Percentiles rank a stretch among this genome's conserved stretches.
These are phyloP conservation scores for Hoplodrina ambigua DNA, from an alignment of 2,888 invertebrate genomes.

Conservation along the genomic window DNA sequence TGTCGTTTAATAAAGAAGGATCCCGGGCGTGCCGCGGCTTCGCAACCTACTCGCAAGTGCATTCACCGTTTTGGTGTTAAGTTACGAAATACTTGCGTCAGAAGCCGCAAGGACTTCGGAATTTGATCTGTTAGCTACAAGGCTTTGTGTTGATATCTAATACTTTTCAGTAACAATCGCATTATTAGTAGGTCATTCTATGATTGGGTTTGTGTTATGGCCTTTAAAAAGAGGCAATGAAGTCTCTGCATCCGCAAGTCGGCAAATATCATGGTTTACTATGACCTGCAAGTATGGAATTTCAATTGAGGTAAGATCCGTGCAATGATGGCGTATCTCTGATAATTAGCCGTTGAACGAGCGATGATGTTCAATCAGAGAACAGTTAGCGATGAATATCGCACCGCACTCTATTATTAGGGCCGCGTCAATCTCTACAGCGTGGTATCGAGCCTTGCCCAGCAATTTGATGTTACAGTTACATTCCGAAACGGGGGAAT, in stretches of 20 bases:
- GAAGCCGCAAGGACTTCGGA: conserved; percentile 65
- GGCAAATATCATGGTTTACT: conserved; percentile 42
- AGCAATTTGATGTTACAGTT: conserved; percentile 80
- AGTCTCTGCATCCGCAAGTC: conserved; percentile 46
- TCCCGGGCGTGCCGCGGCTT: conserved; percentile 74
- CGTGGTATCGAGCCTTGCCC: conserved; percentile 68
- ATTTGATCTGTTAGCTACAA: conserved; percentile 60
- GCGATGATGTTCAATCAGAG: conserved; percentile 79
- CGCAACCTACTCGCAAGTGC: conserved; percentile 77
- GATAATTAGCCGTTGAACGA: conserved; percentile 77
- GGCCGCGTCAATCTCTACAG: conserved; percentile 75
- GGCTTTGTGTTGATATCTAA: conserved; percentile 54
- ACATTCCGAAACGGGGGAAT: conserved; percentile 70
- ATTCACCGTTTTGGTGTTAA: conserved; percentile 77
- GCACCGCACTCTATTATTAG: conserved; percentile 81
- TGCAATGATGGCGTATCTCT: conserved; percentile 70
- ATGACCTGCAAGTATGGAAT: conserved; percentile 64
- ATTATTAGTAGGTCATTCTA: conserved; percentile 29
- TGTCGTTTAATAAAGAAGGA: conserved; percentile 82
- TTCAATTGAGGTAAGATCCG: conserved; percentile 69
- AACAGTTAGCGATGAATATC: conserved; percentile 86
- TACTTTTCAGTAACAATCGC: conserved; percentile 40
- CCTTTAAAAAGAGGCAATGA: conserved; percentile 14
- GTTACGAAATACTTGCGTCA: conserved; percentile 80
- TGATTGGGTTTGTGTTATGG: conserved; percentile 8